phyloP scores from a whole-genome alignment of 1,140 invertebrate genomes.

The Drosophila sechellia region DNA sequence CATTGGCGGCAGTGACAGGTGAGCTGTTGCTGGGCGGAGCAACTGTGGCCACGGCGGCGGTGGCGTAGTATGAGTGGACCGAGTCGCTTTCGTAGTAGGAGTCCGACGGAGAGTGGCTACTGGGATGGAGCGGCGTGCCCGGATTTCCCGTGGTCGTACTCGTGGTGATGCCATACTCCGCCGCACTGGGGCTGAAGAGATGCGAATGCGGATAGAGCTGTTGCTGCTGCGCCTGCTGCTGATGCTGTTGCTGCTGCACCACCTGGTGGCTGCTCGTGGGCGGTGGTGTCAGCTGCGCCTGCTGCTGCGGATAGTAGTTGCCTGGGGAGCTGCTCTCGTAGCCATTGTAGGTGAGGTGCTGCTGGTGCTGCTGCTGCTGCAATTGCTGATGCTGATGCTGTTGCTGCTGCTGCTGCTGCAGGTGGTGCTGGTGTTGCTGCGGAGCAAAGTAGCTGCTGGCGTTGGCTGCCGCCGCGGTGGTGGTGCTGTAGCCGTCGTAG shows the following conservation, averaged over 20 bases:
- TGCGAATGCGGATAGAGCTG: conserved; percentile 74
- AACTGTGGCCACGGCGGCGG: conserved; percentile 74
- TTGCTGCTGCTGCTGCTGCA: conserved; percentile 51
- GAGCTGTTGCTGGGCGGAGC: conserved; percentile 80
- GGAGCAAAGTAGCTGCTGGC: conserved; percentile 43
- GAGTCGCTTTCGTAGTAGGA: conserved; percentile 81
- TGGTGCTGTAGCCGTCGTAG: conserved; percentile 80
- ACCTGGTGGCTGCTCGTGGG: conserved; percentile 47
- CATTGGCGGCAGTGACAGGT: conserved; percentile 77
- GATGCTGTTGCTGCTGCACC: conserved; percentile 49
- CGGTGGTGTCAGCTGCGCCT: conserved; percentile 48
- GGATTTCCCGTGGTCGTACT: conserved; percentile 38
- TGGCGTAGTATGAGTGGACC: conserved; percentile 79
- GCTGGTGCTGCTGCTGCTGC: conserved; percentile 51
- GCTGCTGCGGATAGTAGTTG: conserved; percentile 55
- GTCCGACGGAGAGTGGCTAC: conserved; percentile 76
- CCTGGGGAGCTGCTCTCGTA: conserved; percentile 59
- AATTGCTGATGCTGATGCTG: conserved; percentile 47
- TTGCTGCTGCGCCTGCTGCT: conserved; percentile 52
- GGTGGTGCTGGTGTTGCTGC: conserved; percentile 53
- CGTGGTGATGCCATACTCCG: conserved; percentile 83
- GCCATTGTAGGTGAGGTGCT: conserved; percentile 42
- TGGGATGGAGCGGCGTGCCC: conserved; percentile 72
- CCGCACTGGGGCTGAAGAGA: conserved; percentile 82
- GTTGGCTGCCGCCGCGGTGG: conserved; percentile 50